phyloP scores from a whole-genome alignment of 1,140 invertebrate species.

The Ganaspis sp. region DNA sequence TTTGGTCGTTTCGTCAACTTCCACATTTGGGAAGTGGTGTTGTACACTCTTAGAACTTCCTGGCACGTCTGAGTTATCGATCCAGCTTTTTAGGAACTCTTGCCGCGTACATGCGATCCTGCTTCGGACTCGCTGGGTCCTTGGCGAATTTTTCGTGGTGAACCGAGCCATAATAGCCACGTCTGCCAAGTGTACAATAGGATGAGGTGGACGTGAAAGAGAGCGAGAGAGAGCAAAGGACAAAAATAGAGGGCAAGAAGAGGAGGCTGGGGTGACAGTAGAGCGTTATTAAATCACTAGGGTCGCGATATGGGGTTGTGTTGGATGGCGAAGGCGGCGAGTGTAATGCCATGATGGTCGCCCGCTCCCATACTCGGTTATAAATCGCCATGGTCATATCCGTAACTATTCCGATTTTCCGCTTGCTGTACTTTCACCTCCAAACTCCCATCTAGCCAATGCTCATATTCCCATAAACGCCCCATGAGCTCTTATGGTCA shows the following conservation, averaged over 20 bases:
- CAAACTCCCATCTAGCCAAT: conserved; percentile 12
- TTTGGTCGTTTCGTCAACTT: not conserved
- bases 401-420: conserved; percentile 50
- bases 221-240: conserved; percentile 33
- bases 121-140: conserved; percentile 31
- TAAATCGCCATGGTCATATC: conserved; percentile 43
- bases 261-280: conserved; percentile 3
- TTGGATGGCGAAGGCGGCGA: conserved; percentile 39
- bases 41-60: conserved; percentile 35
- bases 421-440: conserved; percentile 39
- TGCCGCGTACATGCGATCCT: conserved; percentile 39
- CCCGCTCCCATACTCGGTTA: conserved; percentile 30
- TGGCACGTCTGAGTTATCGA: conserved; percentile 37
- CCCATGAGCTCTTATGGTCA: not conserved
- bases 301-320: conserved; percentile 21
- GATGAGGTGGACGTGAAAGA: not conserved
- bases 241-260: conserved; percentile 18
- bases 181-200: conserved; percentile 22
- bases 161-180: conserved; percentile 27
- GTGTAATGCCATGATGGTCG: conserved; percentile 38
- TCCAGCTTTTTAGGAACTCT: conserved; percentile 41
- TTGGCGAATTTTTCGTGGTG: conserved; percentile 36
- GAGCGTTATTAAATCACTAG: conserved; percentile 28
- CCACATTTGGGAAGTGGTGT: conserved; percentile 19
- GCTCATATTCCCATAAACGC: not conserved